phyloP scores from a whole-genome alignment of 1,140 invertebrate genomes.

The Physella acuta region DNA sequence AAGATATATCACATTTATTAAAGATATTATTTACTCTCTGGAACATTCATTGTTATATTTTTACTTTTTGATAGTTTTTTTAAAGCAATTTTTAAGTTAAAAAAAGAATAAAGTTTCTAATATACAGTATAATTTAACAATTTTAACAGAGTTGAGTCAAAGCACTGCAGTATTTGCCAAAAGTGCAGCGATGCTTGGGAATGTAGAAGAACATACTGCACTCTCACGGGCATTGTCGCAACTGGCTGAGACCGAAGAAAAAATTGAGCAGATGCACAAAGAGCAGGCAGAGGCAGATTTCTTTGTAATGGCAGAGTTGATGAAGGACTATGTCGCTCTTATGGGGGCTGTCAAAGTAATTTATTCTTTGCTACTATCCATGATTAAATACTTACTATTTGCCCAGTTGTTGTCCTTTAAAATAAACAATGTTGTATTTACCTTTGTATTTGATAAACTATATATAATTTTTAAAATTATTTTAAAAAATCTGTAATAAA shows the following conservation, averaged over 20 bases:
- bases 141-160: slow-evolving; percentile 71
- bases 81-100: too few species aligned
- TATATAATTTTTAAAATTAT: neutral
- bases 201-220: slow-evolving; percentile 91
- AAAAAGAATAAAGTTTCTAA: too few species aligned
- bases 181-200: slow-evolving; percentile 87
- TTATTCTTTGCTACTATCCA: too few species aligned
- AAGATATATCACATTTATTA: too few species aligned
- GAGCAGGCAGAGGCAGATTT: slow-evolving; percentile 95
- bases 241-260: slow-evolving; percentile 88
- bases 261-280: slow-evolving; percentile 82
- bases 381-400: too few species aligned
- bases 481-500: neutral
- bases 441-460: too few species aligned
- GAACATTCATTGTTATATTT: neutral
- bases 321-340: slow-evolving; percentile 93
- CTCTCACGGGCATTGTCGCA: slow-evolving; percentile 89
- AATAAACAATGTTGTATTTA: too few species aligned
- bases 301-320: slow-evolving; percentile 86
- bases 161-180: slow-evolving; percentile 82
- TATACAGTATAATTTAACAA: too few species aligned
- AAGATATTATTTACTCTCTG: neutral
- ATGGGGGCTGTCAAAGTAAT: slow-evolving; percentile 85
- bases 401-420: too few species aligned
- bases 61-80: slow-evolving; percentile 7